Conservation (phyloP, 1,140 invertebrate genomes). For the Drosophila sp. region DNA sequence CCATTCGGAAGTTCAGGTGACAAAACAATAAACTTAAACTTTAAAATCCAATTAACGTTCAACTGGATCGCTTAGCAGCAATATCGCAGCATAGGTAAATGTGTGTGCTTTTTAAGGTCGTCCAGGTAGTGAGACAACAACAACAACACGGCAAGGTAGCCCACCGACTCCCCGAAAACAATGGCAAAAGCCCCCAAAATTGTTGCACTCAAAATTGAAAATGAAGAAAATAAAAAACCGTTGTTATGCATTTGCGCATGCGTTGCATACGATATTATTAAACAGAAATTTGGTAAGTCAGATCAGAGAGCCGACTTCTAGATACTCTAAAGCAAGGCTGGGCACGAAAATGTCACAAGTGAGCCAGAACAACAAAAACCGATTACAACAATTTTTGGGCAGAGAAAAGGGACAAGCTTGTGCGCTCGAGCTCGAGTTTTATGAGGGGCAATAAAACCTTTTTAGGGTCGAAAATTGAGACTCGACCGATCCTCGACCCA, state of each 20-base stretch:
- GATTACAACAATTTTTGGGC: no score
- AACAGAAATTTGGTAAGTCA: slow-evolving; percentile 26
- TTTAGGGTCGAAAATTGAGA: no score
- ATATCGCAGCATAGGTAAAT: slow-evolving; percentile 26
- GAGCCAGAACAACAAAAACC: no score
- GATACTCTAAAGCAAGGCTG: no score
- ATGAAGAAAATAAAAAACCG: slow-evolving; percentile 66
- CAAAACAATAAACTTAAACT: slow-evolving; percentile 39
- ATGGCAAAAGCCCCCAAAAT: slow-evolving; percentile 4
- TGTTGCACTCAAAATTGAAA: slow-evolving; percentile 62
- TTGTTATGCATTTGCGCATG: slow-evolving; percentile 81
- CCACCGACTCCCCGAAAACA: slow-evolving; percentile 5
- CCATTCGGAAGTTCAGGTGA: slow-evolving; percentile 60
- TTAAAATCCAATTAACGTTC: slow-evolving; percentile 69
- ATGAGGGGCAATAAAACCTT: no score
- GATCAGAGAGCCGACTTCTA: background rate
- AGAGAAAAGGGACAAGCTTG: no score
- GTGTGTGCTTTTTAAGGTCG: slow-evolving; percentile 54
- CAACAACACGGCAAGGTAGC: background rate
- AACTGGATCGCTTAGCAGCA: slow-evolving; percentile 43
- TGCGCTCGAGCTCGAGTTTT: no score
- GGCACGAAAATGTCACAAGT: no score
- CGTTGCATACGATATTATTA: slow-evolving; percentile 68
- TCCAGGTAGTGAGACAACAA: no score
- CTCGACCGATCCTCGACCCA: no score